A percentile compares a stretch with the other conserved stretches of the same genome.
Evolutionary conservation across 2,113 vertebrate species (phyloP).

Genomic region (Empidonax alnorum): DNA sequence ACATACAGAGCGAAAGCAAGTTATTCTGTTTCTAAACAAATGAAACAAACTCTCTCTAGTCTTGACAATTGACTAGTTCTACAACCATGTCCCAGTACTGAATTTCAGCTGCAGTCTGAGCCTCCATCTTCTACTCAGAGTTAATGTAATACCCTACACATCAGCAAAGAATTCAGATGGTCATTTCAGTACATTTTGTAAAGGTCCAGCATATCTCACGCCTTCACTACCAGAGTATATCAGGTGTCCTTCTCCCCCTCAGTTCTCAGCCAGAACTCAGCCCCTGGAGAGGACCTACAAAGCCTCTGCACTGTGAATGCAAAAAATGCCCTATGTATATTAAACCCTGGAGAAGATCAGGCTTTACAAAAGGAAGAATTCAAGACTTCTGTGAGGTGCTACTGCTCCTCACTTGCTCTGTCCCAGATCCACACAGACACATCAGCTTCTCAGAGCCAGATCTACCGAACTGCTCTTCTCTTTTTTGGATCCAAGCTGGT

Average conservation of each 20-base stretch:
- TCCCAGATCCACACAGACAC: not conserved
- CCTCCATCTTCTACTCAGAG: not conserved
- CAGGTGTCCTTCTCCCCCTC: not conserved
- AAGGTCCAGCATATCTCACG: not conserved
- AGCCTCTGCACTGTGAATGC: not conserved
- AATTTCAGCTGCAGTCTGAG: not conserved
- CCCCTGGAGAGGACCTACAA: not conserved
- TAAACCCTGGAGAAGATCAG: not conserved
- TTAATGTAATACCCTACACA: not conserved
- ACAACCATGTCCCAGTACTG: not conserved
- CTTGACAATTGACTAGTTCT: not conserved
- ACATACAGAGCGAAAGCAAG: not conserved
- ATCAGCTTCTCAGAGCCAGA: not conserved
- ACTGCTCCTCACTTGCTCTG: not conserved
- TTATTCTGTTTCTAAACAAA: not conserved
- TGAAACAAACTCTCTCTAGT: not conserved
- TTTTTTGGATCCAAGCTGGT: not conserved
- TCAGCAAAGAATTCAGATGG: not conserved
- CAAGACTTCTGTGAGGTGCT: not conserved
- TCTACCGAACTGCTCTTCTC: not conserved
- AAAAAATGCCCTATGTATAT: not conserved
- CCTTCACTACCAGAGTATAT: not conserved
- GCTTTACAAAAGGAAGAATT: not conserved
- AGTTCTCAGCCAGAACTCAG: not conserved
- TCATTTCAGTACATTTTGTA: not conserved